Percentiles rank a stretch among this genome's conserved stretches.
These are phyloP conservation scores for Adrianichthys oophorus DNA, from an alignment of 2,797 vertebrate genomes.

Conservation along the genomic window DNA sequence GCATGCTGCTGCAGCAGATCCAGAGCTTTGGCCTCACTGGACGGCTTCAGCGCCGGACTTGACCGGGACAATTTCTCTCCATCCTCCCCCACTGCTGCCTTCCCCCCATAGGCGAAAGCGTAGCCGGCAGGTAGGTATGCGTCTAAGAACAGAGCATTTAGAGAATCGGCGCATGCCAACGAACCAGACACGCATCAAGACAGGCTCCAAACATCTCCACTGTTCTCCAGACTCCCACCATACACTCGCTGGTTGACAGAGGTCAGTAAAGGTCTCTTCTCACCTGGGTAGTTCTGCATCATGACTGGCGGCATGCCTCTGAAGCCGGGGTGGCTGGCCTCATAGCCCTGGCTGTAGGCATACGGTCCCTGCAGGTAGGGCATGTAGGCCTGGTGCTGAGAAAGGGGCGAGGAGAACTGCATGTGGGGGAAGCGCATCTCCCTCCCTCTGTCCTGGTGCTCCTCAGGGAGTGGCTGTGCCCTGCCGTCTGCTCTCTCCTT, in stretches of 20 bases:
- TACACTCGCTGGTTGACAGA: not conserved
- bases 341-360: conserved; percentile 92
- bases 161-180: not conserved
- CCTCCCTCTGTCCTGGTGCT: conserved; percentile 86
- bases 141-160: conserved; percentile 67
- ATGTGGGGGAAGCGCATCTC: conserved; percentile 89
- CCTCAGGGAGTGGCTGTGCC: conserved; percentile 86
- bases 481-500: conserved; percentile 86
- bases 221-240: conserved; percentile 58
- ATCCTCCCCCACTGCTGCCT: conserved; percentile 82
- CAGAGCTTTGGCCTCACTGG: conserved; percentile 92
- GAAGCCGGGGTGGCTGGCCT: conserved; percentile 92
- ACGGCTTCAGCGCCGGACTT: conserved; percentile 90
- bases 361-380: conserved; percentile 96
- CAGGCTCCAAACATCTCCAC: not conserved
- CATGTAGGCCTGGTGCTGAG: conserved; percentile 94
- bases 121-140: conserved; percentile 94
- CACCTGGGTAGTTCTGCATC: conserved; percentile 99
- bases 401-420: conserved; percentile 90
- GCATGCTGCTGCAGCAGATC: conserved; percentile 95
- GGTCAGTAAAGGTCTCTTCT: conserved; percentile 36
- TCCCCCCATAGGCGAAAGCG: conserved; percentile 90
- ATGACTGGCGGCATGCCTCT: conserved; percentile 92
- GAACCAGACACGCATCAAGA: not conserved
- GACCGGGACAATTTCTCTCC: conserved; percentile 88